Conservation (phyloP, 2,113 vertebrate species). For the Athene noctua region DNA sequence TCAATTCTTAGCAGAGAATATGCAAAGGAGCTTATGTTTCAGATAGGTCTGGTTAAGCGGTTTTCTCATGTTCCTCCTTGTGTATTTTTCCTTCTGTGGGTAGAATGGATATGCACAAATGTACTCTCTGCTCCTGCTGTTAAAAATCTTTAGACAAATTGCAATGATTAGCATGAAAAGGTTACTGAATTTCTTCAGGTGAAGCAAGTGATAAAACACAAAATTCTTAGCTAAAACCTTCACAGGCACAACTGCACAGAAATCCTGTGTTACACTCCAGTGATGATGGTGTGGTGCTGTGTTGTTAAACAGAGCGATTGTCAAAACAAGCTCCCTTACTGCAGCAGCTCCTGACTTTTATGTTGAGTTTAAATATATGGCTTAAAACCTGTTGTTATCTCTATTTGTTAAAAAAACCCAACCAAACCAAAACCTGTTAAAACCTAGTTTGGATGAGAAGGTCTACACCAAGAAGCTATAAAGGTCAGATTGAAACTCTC, state of each 20-base stretch:
- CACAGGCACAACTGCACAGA: too few species aligned
- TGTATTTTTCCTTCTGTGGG: neutral
- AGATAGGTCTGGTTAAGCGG: neutral
- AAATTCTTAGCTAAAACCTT: neutral
- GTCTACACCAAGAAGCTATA: neutral
- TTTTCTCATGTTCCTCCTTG: neutral
- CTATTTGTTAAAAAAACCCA: neutral
- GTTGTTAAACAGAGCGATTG: neutral
- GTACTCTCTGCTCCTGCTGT: neutral
- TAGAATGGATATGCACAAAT: neutral
- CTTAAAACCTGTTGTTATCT: neutral
- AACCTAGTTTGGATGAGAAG: neutral
- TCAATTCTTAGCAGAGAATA: neutral
- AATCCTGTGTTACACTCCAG: neutral
- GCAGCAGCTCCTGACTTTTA: neutral
- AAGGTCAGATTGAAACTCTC: neutral
- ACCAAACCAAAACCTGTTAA: neutral
- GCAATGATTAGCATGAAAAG: neutral
- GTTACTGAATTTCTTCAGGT: neutral
- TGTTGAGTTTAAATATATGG: neutral
- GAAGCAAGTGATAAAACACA: neutral
- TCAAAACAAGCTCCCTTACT: neutral
- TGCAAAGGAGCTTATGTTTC: neutral
- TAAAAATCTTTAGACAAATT: neutral
- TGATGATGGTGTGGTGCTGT: neutral